A percentile compares a stretch with the other conserved stretches of the same genome.
phyloP scores from a whole-genome alignment of 2,797 vertebrate genomes.

The Telmatherina bonti region DNA sequence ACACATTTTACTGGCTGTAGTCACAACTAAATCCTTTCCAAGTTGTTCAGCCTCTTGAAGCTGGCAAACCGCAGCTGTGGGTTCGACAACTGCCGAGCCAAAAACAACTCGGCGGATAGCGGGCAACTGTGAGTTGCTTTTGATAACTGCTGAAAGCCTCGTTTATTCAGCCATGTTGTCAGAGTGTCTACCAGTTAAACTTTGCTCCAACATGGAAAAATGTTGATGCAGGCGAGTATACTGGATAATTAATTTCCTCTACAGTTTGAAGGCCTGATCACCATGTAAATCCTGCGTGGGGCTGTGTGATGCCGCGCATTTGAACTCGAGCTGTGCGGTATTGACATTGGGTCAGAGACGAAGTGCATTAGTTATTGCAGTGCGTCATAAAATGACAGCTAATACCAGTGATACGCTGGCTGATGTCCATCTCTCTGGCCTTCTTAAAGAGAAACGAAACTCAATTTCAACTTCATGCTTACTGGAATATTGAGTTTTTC shows the following conservation, averaged over 20 bases:
- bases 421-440: constrained; percentile 38
- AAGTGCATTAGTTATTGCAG: constrained; percentile 73
- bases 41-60: constrained; percentile 66
- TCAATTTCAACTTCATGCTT: constrained; percentile 55
- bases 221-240: constrained; percentile 65
- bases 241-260: constrained; percentile 70
- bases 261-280: constrained; percentile 61
- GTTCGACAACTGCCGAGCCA: constrained; percentile 56
- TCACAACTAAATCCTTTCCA: constrained; percentile 72
- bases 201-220: constrained; percentile 72
- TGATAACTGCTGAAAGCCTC: constrained; percentile 70
- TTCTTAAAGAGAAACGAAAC: constrained; percentile 56
- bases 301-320: constrained; percentile 48
- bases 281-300: constrained; percentile 45
- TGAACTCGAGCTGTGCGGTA: constrained; percentile 68
- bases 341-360: constrained; percentile 79
- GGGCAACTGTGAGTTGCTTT: constrained; percentile 70
- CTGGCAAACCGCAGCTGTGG: constrained; percentile 72
- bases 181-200: constrained; percentile 56
- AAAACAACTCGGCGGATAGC: constrained; percentile 74
- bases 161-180: constrained; percentile 65
- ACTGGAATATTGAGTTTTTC: constrained; percentile 50
- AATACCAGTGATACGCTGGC: constrained; percentile 52
- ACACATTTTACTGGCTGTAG: constrained; percentile 58
- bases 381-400: constrained; percentile 73